phyloP scores from a whole-genome alignment of 2,113 vertebrate genomes.

The Anthoscopus minutus region DNA sequence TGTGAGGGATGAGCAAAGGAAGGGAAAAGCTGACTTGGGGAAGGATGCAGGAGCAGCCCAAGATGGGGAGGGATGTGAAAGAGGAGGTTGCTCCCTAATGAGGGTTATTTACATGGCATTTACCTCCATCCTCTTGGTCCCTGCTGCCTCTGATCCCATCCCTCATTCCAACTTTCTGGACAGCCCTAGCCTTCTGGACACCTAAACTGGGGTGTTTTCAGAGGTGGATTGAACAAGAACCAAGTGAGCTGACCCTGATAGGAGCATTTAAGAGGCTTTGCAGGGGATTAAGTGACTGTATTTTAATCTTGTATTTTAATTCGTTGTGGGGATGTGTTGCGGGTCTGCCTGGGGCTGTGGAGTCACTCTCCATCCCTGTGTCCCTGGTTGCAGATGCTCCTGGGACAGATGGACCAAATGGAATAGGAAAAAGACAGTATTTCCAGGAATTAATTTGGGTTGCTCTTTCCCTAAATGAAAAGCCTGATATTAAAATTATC shows the following conservation, averaged over 20 bases:
- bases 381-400: neutral
- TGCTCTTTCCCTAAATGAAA: conserved; percentile 14
- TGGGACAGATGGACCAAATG: neutral
- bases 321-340: neutral
- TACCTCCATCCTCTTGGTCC: neutral
- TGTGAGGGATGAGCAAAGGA: neutral
- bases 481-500: neutral
- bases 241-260: conserved; percentile 64
- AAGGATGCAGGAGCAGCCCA: neutral
- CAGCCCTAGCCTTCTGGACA: too few species aligned
- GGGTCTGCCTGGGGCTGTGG: neutral
- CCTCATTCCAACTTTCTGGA: conserved; percentile 29
- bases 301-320: conserved; percentile 66
- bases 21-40: neutral
- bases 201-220: conserved; percentile 52
- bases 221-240: conserved; percentile 48
- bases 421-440: neutral
- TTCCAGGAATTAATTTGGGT: conserved; percentile 14
- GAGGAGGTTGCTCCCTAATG: neutral
- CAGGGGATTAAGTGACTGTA: conserved; percentile 64
- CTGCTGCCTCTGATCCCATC: neutral
- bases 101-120: neutral
- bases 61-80: neutral
- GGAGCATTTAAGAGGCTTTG: conserved; percentile 74
- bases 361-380: neutral